Conservation (phyloP, 2,888 invertebrate species). For the Tillus elongatus region DNA sequence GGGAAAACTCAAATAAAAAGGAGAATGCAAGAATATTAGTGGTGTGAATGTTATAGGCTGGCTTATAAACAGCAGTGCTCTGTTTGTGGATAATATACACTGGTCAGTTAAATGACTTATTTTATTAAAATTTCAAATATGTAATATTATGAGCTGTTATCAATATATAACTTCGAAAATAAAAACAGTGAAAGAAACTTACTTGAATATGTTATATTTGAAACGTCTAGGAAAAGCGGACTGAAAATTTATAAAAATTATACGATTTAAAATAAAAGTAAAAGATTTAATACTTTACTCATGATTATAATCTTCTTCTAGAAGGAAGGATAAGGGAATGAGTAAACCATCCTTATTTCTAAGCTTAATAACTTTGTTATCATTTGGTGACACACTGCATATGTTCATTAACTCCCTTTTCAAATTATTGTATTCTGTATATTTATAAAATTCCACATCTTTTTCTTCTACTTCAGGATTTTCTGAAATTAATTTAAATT, state of each 20-base stretch:
- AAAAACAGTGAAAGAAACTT: constrained; percentile 23
- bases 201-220: constrained; percentile 42
- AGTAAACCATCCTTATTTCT: constrained; percentile 40
- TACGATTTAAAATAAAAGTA: constrained; percentile 10
- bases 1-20: too few relatives aligned
- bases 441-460: constrained; percentile 29
- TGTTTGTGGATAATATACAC: too few relatives aligned
- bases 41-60: too few relatives aligned
- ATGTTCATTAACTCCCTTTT: constrained; percentile 32
- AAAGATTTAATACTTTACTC: constrained; percentile 25
- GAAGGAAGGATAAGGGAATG: constrained; percentile 40
- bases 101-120: too few relatives aligned
- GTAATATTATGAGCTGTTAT: too few relatives aligned
- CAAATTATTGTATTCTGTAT: constrained; percentile 29
- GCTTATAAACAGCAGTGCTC: too few relatives aligned
- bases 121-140: too few relatives aligned
- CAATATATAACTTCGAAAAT: not conserved
- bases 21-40: too few relatives aligned
- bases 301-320: constrained; percentile 24
- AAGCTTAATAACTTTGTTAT: constrained; percentile 42
- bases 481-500: constrained; percentile 22
- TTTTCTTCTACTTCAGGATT: constrained; percentile 28
- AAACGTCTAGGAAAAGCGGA: constrained; percentile 41
- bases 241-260: constrained; percentile 28
- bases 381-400: constrained; percentile 34